Percentiles rank a stretch among this genome's conserved stretches.
phyloP scores from a whole-genome alignment of 2,888 invertebrate species.

The Polyploca ridens region DNA sequence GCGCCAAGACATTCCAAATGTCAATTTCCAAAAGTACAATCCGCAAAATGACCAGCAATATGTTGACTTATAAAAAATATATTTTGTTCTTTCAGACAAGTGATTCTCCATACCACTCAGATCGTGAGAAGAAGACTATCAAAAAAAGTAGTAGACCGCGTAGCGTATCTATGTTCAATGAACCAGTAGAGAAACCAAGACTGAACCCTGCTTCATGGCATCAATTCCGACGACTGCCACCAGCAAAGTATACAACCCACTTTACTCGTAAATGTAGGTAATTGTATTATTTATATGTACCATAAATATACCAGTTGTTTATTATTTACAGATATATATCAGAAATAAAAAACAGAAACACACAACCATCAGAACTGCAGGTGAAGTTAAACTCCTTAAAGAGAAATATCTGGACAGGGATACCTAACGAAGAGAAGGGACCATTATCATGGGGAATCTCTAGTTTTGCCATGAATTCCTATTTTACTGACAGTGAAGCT shows the following conservation, averaged over 20 bases:
- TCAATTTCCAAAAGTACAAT: no score
- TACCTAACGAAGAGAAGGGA: constrained; percentile 75
- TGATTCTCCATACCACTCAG: constrained; percentile 78
- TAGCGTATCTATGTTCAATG: constrained; percentile 78
- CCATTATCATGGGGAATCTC: constrained; percentile 89
- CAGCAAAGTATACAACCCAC: constrained; percentile 65
- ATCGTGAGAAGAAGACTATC: constrained; percentile 66
- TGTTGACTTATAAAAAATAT: neutral
- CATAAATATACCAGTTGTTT: no score
- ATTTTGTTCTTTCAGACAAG: constrained; percentile 62
- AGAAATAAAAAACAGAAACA: constrained; percentile 69
- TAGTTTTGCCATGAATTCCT: constrained; percentile 81
- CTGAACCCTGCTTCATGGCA: constrained; percentile 80
- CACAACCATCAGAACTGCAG: constrained; percentile 86
- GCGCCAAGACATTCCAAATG: no score
- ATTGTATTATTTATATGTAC: neutral
- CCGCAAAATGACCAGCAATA: neutral
- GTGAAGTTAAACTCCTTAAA: constrained; percentile 88
- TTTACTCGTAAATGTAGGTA: neutral
- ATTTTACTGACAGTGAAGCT: constrained; percentile 84
- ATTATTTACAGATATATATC: constrained; percentile 61
- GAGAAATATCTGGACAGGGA: constrained; percentile 90
- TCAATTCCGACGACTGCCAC: constrained; percentile 74
- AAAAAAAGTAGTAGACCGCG: constrained; percentile 66
- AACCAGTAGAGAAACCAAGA: constrained; percentile 68